Evolutionary conservation across 2,113 vertebrate genomes (phyloP), one percentile per base, ranked within the genome.

Genomic region (Nycticryphes semicollaris): DNA sequence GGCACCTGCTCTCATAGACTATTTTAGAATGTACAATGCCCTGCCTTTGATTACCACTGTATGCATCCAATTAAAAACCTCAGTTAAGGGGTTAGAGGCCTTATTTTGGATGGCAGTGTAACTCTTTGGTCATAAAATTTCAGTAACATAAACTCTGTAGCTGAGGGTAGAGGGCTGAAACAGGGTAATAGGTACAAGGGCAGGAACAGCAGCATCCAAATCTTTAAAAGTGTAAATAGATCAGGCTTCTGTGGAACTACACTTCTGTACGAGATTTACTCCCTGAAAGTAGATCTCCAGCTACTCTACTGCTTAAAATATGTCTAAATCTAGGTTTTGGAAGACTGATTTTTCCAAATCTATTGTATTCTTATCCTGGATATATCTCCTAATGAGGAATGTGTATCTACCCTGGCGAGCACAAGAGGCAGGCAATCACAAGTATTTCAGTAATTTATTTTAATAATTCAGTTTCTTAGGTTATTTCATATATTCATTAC

Each of bases 291-390:
- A 69, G 17, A 69, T 45, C 8, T 88, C 14, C 70, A 83, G 12
- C 6, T 74, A 57, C 4, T 3, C 2, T 84, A 5, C 2, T 2
- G 0, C 4, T 68, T 68, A 77, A 54, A 10, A 27, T 31, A 20
- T 45, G 5, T n/a, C 45, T 92, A 53, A 67, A 57, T 64, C 25
- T 27, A 54, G 1, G 2, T 37, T 76, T 85, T 82, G 18, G 18
- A 33, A 73, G 30, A 51, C 3, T 4, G 2, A 60, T 63, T 16
- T 28, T 72, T 89, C 8, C 13, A 92, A 73, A 76, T 33, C 15
- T 64, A 21, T 48, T 30, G 3, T 51, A 48, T 60, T 89, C 6
- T 79, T 76, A 23, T 28, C 7, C 31, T 70, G 54, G 14, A 15
- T 51, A 14, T 18, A 63, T 31, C 9, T 73, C 5, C 10, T 76